A percentile compares a stretch with the other conserved stretches of the same genome.
Conservation (phyloP, 1,140 invertebrate genomes). For the Myzus persicae region DNA sequence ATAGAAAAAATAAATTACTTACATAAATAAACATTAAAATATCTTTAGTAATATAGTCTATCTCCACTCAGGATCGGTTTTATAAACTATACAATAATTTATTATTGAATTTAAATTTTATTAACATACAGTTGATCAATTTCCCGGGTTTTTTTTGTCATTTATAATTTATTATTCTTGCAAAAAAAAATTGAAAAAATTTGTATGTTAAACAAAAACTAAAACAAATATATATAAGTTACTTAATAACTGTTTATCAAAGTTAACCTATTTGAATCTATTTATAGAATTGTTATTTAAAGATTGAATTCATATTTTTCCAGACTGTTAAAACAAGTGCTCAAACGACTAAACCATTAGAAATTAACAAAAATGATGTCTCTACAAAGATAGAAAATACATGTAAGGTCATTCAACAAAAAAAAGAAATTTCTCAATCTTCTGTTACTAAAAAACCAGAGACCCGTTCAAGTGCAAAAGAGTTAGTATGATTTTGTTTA, state of each 20-base stretch:
- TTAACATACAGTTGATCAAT: no score
- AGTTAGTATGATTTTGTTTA: neutral
- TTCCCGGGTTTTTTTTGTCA: no score
- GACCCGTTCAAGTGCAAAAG: neutral
- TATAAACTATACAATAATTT: neutral
- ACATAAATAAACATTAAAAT: no score
- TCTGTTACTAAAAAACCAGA: neutral
- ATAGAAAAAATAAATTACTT: no score
- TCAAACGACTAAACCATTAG: neutral
- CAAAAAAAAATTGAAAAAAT: no score
- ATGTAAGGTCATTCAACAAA: neutral
- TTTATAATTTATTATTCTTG: no score
- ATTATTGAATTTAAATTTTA: no score
- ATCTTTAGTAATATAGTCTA: no score
- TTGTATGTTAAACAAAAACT: no score
- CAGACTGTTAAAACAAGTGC: neutral
- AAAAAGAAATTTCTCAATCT: constrained; percentile 3
- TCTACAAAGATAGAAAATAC: neutral
- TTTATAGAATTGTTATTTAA: neutral
- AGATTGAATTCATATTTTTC: neutral
- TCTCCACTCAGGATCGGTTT: no score
- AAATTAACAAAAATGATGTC: neutral
- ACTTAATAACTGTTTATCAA: neutral
- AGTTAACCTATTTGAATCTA: no score
- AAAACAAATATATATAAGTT: no score